phyloP scores from a whole-genome alignment of 2,888 invertebrate genomes.

The Penaeus monodon region DNA sequence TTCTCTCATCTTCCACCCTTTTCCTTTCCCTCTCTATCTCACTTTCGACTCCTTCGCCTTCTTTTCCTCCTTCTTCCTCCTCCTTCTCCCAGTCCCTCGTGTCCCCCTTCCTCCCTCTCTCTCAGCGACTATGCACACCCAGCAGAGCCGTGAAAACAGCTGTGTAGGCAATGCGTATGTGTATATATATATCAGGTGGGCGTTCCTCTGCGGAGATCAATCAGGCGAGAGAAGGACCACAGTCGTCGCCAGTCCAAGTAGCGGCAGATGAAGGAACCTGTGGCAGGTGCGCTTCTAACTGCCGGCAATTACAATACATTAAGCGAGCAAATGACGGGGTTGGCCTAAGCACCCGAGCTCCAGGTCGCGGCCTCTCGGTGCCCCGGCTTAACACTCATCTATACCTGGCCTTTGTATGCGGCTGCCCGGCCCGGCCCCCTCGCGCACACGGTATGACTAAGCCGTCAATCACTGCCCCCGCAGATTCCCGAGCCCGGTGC shows the following conservation, averaged over 20 bases:
- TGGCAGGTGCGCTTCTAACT: constrained; percentile 15
- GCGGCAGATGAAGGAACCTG: neutral
- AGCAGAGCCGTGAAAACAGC: too few relatives aligned
- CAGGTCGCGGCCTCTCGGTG: constrained; percentile 14
- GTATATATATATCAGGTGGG: too few relatives aligned
- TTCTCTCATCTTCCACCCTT: too few relatives aligned
- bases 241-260: neutral
- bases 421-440: neutral
- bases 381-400: neutral
- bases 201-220: too few relatives aligned
- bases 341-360: constrained; percentile 1
- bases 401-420: constrained; percentile 23
- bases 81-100: too few relatives aligned
- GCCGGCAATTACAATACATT: constrained; percentile 38
- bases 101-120: too few relatives aligned
- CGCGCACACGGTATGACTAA: neutral
- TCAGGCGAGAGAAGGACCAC: neutral
- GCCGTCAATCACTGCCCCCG: neutral
- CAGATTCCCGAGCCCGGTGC: too few relatives aligned
- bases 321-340: constrained; percentile 16
- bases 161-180: too few relatives aligned
- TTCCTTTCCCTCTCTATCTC: too few relatives aligned
- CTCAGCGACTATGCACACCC: too few relatives aligned
- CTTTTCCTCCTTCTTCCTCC: too few relatives aligned
- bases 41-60: too few relatives aligned